Evolutionary conservation across 2,888 invertebrate genomes (phyloP).

Genomic region (Galerucella calmariensis): DNA sequence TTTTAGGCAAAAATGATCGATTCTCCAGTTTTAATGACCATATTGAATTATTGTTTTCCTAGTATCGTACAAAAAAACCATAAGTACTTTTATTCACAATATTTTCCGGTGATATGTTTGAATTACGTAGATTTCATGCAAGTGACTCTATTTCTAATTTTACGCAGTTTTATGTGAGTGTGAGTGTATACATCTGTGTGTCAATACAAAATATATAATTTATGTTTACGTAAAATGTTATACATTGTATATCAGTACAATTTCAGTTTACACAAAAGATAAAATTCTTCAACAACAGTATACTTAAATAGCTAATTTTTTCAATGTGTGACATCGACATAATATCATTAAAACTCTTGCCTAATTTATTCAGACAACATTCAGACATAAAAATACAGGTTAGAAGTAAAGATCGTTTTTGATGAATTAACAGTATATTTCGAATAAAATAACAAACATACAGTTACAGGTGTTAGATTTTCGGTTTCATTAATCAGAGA

Average conservation of each 20-base stretch:
- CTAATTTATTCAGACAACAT: neutral
- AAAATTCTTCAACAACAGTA: slow-evolving; percentile 24
- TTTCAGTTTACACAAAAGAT: slow-evolving; percentile 26
- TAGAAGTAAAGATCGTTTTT: neutral
- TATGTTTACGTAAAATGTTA: slow-evolving; percentile 28
- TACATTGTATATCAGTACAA: slow-evolving; percentile 42
- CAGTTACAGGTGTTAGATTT: neutral
- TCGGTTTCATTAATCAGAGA: neutral
- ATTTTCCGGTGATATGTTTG: slow-evolving; percentile 24
- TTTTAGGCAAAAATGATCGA: too few species aligned
- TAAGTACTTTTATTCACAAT: slow-evolving; percentile 19
- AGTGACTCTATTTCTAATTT: slow-evolving; percentile 17
- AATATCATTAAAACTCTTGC: neutral
- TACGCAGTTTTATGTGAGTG: slow-evolving; percentile 16
- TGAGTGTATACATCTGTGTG: neutral
- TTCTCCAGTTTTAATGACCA: neutral
- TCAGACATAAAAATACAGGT: slow-evolving; percentile 2
- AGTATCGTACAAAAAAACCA: neutral
- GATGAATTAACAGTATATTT: neutral
- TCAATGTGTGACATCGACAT: slow-evolving; percentile 8
- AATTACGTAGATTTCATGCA: slow-evolving; percentile 21
- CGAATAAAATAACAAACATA: neutral
- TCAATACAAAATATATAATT: slow-evolving; percentile 43
- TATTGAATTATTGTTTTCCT: neutral
- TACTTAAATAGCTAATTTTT: slow-evolving; percentile 12